Percentiles rank a stretch among this genome's conserved stretches.
phyloP scores from a whole-genome alignment of 2,888 invertebrate genomes.

The Cheilosia soror region DNA sequence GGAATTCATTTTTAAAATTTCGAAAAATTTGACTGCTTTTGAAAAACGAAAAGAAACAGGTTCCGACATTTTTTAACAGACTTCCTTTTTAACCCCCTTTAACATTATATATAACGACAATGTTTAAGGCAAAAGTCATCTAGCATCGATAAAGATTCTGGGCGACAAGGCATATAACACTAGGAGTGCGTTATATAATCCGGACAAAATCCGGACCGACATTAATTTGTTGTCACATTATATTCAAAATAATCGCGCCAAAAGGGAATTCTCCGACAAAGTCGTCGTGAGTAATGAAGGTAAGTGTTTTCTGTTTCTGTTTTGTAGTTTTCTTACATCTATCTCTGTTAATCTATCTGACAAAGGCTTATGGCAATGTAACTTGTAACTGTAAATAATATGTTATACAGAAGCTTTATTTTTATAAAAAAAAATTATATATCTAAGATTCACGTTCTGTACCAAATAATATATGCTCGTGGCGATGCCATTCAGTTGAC shows the following conservation, averaged over 20 bases:
- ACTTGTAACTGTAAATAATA: slow-evolving; percentile 45
- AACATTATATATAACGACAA: slow-evolving; percentile 59
- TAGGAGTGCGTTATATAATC: slow-evolving; percentile 88
- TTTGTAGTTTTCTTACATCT: slow-evolving; percentile 6
- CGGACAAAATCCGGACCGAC: slow-evolving; percentile 92
- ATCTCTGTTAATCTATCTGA: slow-evolving; percentile 21
- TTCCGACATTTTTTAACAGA: slow-evolving; percentile 39
- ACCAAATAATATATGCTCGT: neutral
- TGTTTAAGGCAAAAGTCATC: slow-evolving; percentile 89
- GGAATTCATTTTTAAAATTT: slow-evolving; percentile 36
- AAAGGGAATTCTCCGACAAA: slow-evolving; percentile 77
- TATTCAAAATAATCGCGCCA: slow-evolving; percentile 90
- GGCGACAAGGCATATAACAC: slow-evolving; percentile 91
- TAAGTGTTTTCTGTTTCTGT: slow-evolving; percentile 76
- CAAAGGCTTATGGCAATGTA: slow-evolving; percentile 40
- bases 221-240: slow-evolving; percentile 95
- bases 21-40: slow-evolving; percentile 29
- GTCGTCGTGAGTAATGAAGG: slow-evolving; percentile 78
- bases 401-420: slow-evolving; percentile 5
- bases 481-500: too few species aligned
- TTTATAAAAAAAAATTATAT: neutral
- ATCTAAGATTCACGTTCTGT: slow-evolving; percentile 40
- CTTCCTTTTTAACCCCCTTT: slow-evolving; percentile 58
- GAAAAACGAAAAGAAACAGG: slow-evolving; percentile 22
- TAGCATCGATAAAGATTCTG: slow-evolving; percentile 93